These are phyloP conservation scores for Microcebus ravelobensis DNA, from an alignment of 2,113 vertebrate genomes.

Conservation along the genomic window DNA sequence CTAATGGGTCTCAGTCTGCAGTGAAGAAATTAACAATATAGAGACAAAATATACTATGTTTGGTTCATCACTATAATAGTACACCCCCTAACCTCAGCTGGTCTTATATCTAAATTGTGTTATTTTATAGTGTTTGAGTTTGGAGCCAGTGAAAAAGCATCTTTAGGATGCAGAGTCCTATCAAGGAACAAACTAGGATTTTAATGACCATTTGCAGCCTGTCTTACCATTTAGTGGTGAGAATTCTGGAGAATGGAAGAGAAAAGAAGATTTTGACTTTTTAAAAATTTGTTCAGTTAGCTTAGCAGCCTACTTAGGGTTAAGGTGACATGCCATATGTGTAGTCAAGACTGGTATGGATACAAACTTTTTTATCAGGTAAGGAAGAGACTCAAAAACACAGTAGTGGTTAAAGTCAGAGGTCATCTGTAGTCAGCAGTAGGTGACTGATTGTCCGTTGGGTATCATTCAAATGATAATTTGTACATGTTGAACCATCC, in stretches of 20 bases:
- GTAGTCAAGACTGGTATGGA: not conserved
- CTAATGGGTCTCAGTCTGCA: not conserved
- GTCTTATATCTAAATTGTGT: not conserved
- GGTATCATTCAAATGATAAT: not conserved
- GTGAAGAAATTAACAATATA: not conserved
- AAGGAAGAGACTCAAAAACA: not conserved
- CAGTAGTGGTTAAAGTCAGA: not conserved
- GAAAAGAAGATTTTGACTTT: not conserved
- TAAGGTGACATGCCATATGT: not conserved
- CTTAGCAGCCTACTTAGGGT: not conserved
- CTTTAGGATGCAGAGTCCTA: not conserved
- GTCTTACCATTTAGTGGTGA: not conserved
- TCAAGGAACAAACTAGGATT: not conserved
- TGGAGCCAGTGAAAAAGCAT: not conserved
- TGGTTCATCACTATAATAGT: not conserved
- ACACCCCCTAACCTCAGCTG: not conserved
- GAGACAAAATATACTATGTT: not conserved
- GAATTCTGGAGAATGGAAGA: not conserved
- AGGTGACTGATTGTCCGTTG: not conserved
- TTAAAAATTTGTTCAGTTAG: not conserved
- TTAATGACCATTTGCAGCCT: not conserved
- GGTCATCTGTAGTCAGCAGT: not conserved
- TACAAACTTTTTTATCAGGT: not conserved
- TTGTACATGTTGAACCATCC: not conserved
- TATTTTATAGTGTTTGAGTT: not conserved